phyloP scores from a whole-genome alignment of 2,113 vertebrate species.

The Suricata suricatta region DNA sequence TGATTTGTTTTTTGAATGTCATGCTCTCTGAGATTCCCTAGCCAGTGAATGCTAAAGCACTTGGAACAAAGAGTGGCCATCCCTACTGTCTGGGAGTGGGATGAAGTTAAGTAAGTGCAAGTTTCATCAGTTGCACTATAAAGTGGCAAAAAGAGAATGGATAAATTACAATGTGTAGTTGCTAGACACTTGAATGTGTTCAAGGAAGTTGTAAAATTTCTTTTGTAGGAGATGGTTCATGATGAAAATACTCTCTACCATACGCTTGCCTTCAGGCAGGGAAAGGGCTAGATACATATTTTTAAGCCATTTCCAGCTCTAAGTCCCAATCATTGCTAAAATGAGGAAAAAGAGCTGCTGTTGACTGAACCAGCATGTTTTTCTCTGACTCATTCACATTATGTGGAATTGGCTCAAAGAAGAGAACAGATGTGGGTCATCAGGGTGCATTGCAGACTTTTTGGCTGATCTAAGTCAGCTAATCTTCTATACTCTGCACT shows the following conservation, averaged over 20 bases:
- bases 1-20: not conserved
- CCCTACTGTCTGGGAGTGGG: not conserved
- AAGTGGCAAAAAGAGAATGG: not conserved
- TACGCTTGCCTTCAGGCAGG: slow-evolving; percentile 31
- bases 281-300: slow-evolving; percentile 26
- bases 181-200: not conserved
- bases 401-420: slow-evolving; percentile 58
- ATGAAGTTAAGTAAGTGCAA: not conserved
- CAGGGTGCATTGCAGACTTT: slow-evolving; percentile 33
- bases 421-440: slow-evolving; percentile 74
- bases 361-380: slow-evolving; percentile 60
- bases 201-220: slow-evolving; percentile 46
- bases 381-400: slow-evolving; percentile 74
- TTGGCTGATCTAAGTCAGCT: slow-evolving; percentile 49
- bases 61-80: not conserved
- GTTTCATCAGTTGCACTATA: not conserved
- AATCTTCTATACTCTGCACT: slow-evolving; percentile 27
- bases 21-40: not conserved
- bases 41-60: not conserved
- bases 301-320: slow-evolving; percentile 24
- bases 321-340: slow-evolving; percentile 16
- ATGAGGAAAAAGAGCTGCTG: slow-evolving; percentile 62
- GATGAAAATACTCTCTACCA: not conserved
- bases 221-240: slow-evolving; percentile 1
- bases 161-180: not conserved